Evolutionary conservation across 2,113 vertebrate species (phyloP).

Genomic region (cattle (Bos taurus)): ARS-UCD2.0 NC_037333.1:104843001-104843500

Average conservation of each 20-base stretch:
- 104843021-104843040: conserved; percentile 19
- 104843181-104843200: not conserved
- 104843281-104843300: not conserved
- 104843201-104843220: not conserved
- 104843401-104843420: conserved; percentile 67
- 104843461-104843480: conserved; percentile 61
- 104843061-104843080: conserved; percentile 26
- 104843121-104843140: conserved; percentile 64
- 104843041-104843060: conserved; percentile 44
- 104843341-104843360: not conserved
- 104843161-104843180: conserved; percentile 59
- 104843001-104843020: not conserved
- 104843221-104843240: not conserved
- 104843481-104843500: conserved; percentile 64
- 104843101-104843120: conserved; percentile 71
- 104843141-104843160: conserved; percentile 62
- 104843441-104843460: conserved; percentile 68
- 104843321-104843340: not conserved
- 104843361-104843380: not conserved
- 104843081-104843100: conserved; percentile 57
- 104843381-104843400: conserved; percentile 63
- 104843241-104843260: not conserved
- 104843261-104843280: not conserved
- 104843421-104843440: conserved; percentile 56
- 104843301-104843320: not conserved